Evolutionary conservation across 2,797 vertebrate species (phyloP).

Genomic region (Peromyscus eremicus): DNA sequence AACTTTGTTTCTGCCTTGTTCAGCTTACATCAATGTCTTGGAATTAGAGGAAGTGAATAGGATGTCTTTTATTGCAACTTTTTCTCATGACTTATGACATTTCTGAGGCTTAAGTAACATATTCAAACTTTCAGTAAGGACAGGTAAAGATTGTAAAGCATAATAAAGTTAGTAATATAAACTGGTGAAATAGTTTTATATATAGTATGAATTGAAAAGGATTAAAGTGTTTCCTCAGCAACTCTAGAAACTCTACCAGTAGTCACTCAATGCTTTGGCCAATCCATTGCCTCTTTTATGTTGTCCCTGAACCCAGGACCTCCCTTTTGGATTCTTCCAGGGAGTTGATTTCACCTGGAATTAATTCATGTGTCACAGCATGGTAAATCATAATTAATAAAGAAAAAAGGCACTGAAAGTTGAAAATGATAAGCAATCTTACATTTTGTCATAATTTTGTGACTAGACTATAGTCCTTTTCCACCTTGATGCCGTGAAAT

Average conservation of each 20-base stretch:
- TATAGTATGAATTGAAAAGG: background rate
- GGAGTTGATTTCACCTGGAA: background rate
- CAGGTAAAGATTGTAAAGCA: background rate
- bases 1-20: background rate
- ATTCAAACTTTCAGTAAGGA: background rate
- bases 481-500: background rate
- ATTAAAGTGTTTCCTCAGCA: background rate
- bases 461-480: background rate
- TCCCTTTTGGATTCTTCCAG: background rate
- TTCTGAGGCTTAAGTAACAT: background rate
- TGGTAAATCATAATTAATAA: background rate
- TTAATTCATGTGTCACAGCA: background rate
- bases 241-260: background rate
- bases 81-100: background rate
- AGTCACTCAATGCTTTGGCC: background rate
- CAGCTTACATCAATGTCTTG: background rate
- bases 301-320: background rate
- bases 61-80: background rate
- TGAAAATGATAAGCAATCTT: background rate
- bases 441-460: background rate
- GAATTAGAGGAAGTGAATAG: background rate
- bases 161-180: background rate
- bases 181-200: background rate
- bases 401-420: background rate
- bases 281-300: background rate